Base-by-base conservation (phyloP, 2,888 invertebrate genomes). In the Agrotis clavis region DNA sequence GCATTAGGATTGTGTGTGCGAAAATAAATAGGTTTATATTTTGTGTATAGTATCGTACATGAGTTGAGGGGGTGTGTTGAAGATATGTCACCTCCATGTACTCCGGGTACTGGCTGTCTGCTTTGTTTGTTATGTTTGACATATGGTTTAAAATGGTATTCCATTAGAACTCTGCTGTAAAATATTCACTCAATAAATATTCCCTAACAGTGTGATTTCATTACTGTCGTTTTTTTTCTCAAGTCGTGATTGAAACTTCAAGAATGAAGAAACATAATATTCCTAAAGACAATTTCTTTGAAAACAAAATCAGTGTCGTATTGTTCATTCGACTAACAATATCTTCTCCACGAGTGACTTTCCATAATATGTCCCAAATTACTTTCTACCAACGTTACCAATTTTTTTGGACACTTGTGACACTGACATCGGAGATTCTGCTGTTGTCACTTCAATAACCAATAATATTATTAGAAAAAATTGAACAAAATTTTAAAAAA, bases 361-460 rank as follows among this genome's bases (percentile, higher is more conserved):
- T 41, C 19, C 50, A 67, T 64, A 50, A 64, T 60, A 47, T 53
- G 45, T 67, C 61, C 50, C 63, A 54, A 57, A 74, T 73, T 70
- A 65, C 19, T 65, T 66, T 63, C 18, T 41, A 25, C 2, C 3
- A 47, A 51, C 41, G 47, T 25, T 13, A 47, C 13, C 51, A 57
- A 18, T 14, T 56, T 56, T 35, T 61, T 77, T 59, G 18, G 13
- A 18, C 50, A 14, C 45, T 45, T 59, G 25, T 48, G 35, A 35
- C 25, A 19, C 11, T 48, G n/a, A 65, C n/a, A 45, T 1, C 6
- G 41, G 60, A 57, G 16, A 53, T 25, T 47, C 9, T 21, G 64
- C 18, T 19, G 16, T 45, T 2, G 6, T 35, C 18, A 41, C 56
- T n/a, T n/a, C n/a, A n/a, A n/a, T n/a, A n/a, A n/a, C n/a, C 16